phyloP scores from a whole-genome alignment of 2,797 vertebrate species.

The Mus caroli region DNA sequence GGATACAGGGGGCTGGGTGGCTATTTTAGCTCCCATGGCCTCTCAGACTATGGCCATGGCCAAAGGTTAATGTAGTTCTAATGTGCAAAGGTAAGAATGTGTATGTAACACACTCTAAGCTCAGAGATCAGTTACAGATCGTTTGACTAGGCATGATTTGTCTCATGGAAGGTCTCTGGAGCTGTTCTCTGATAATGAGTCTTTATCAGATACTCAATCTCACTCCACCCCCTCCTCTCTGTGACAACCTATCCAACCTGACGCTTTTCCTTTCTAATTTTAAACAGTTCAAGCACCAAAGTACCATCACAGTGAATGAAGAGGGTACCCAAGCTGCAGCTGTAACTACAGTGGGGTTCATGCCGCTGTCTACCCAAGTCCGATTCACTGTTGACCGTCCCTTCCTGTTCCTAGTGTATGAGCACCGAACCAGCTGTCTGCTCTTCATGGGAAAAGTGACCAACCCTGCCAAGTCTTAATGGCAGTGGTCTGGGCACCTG shows the following conservation, averaged over 20 bases:
- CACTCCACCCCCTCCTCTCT: neutral
- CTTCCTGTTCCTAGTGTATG: constrained; percentile 97
- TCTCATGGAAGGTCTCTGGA: neutral
- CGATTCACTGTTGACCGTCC: constrained; percentile 94
- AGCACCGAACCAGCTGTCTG: constrained; percentile 96
- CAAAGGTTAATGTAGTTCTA: neutral
- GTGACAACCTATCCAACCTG: neutral
- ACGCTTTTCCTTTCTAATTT: constrained; percentile 28
- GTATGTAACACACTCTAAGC: neutral
- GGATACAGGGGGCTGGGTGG: neutral
- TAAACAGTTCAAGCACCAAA: constrained; percentile 96
- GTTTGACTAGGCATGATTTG: neutral
- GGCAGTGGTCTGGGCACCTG: neutral
- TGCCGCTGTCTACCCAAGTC: constrained; percentile 97
- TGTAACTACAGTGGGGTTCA: constrained; percentile 96
- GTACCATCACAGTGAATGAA: constrained; percentile 97
- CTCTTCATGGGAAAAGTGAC: constrained; percentile 96
- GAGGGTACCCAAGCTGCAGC: constrained; percentile 97
- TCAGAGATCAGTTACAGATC: neutral
- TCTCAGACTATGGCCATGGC: neutral
- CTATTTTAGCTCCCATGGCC: neutral
- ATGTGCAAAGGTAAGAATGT: neutral
- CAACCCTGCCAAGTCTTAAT: constrained; percentile 91
- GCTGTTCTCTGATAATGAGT: neutral
- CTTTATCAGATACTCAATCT: neutral